A percentile compares a stretch with the other conserved stretches of the same genome.
Conservation (phyloP, 2,797 vertebrate species). For the Sorex maritimensis region DNA sequence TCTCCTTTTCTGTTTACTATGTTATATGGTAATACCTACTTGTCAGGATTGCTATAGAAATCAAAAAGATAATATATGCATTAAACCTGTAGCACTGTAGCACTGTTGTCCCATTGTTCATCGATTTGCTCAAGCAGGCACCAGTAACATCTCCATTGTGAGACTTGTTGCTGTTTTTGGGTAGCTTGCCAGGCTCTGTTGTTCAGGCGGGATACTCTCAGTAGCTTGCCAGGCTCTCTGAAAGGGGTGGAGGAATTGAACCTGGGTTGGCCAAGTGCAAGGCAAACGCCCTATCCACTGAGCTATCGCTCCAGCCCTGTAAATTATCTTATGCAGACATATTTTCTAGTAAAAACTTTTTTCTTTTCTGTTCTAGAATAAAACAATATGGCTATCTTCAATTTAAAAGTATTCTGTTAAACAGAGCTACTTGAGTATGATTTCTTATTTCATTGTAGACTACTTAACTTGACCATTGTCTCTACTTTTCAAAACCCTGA, state of each 20-base stretch:
- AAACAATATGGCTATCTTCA: background rate
- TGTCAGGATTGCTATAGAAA: background rate
- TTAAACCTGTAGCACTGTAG: background rate
- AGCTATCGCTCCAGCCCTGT: background rate
- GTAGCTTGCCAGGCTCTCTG: too few species aligned
- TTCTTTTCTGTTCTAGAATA: background rate
- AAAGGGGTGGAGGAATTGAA: too few species aligned
- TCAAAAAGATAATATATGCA: background rate
- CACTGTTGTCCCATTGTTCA: too few species aligned
- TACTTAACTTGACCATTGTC: background rate
- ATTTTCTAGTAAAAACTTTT: conserved; percentile 12
- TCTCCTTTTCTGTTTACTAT: background rate
- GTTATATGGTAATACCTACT: background rate
- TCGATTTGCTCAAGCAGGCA: too few species aligned
- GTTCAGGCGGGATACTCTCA: too few species aligned
- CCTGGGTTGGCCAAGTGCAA: too few species aligned
- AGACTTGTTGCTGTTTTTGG: too few species aligned
- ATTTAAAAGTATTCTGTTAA: conserved; percentile 6
- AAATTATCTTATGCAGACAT: background rate
- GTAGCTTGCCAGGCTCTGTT: too few species aligned
- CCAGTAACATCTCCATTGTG: too few species aligned
- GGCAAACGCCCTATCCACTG: too few species aligned
- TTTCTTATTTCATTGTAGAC: background rate
- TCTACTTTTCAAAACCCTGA: too few species aligned
- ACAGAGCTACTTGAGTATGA: background rate